Conservation (phyloP, 2,888 invertebrate genomes). For the Nephrotoma guestfalica region DNA sequence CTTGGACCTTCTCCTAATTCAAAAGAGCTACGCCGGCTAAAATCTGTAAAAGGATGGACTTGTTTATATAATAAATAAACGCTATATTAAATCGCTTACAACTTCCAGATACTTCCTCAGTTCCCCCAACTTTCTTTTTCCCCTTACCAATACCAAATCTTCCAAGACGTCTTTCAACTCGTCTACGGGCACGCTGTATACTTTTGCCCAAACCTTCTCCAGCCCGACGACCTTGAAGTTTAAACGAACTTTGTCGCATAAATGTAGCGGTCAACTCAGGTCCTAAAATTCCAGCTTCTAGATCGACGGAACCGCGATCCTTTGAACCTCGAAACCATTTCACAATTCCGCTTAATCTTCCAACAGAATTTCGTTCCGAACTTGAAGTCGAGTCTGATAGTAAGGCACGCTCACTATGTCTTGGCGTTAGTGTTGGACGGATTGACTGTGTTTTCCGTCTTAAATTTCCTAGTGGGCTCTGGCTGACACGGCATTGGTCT, state of each 20-base stretch:
- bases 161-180: constrained; percentile 80
- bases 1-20: constrained; percentile 66
- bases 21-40: constrained; percentile 67
- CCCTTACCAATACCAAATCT: constrained; percentile 69
- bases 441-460: constrained; percentile 43
- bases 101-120: constrained; percentile 69
- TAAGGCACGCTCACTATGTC: constrained; percentile 70
- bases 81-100: constrained; percentile 35
- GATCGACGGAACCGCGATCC: constrained; percentile 36
- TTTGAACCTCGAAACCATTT: constrained; percentile 47
- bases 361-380: constrained; percentile 31
- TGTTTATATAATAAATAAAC: not conserved
- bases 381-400: constrained; percentile 37
- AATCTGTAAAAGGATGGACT: constrained; percentile 32
- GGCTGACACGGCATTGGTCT: constrained; percentile 55
- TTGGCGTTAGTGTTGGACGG: constrained; percentile 52
- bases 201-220: constrained; percentile 44
- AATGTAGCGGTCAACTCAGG: constrained; percentile 43
- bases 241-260: constrained; percentile 35
- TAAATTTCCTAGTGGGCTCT: constrained; percentile 62
- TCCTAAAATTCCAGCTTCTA: constrained; percentile 37
- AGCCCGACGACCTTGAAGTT: constrained; percentile 29
- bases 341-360: constrained; percentile 56
- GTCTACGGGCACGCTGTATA: constrained; percentile 65
- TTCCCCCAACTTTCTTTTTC: constrained; percentile 78